These are phyloP conservation scores for Xenentodon cancila DNA, from an alignment of 2,797 vertebrate genomes.

Conservation along the genomic window DNA sequence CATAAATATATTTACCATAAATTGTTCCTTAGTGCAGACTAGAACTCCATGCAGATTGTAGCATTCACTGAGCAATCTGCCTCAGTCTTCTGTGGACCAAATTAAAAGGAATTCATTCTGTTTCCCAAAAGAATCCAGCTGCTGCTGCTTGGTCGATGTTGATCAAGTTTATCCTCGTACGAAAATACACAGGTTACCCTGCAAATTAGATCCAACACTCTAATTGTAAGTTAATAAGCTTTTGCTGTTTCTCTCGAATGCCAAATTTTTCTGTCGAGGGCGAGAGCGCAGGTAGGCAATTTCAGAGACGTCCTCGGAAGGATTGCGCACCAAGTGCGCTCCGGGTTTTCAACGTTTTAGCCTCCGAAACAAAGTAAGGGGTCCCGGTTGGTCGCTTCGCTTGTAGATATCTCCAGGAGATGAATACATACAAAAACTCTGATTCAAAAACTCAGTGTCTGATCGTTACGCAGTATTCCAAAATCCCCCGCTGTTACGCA, in stretches of 20 bases:
- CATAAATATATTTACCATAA: constrained; percentile 81
- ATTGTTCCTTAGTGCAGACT: constrained; percentile 81
- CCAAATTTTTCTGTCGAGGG: constrained; percentile 57
- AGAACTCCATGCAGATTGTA: constrained; percentile 82
- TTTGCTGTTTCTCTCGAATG: constrained; percentile 56
- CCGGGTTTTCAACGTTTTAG: constrained; percentile 54
- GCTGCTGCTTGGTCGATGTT: constrained; percentile 57
- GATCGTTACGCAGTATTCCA: constrained; percentile 59
- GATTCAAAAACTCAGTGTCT: constrained; percentile 31
- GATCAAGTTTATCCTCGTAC: constrained; percentile 73
- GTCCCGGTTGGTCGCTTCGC: constrained; percentile 55
- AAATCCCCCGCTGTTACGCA: constrained; percentile 72
- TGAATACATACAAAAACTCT: constrained; percentile 20
- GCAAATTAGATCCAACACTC: constrained; percentile 74
- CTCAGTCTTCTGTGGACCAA: constrained; percentile 68
- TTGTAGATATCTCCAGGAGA: constrained; percentile 48
- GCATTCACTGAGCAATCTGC: constrained; percentile 70
- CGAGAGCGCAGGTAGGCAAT: constrained; percentile 70
- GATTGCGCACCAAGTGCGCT: constrained; percentile 74
- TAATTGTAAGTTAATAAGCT: constrained; percentile 71
- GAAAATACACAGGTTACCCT: constrained; percentile 57
- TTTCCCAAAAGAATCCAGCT: constrained; percentile 60
- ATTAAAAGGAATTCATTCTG: constrained; percentile 79
- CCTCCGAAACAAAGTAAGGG: constrained; percentile 64
- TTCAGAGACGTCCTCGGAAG: constrained; percentile 69